phyloP scores from a whole-genome alignment of 1,140 invertebrate genomes.

The Pristionchus pacificus region DNA sequence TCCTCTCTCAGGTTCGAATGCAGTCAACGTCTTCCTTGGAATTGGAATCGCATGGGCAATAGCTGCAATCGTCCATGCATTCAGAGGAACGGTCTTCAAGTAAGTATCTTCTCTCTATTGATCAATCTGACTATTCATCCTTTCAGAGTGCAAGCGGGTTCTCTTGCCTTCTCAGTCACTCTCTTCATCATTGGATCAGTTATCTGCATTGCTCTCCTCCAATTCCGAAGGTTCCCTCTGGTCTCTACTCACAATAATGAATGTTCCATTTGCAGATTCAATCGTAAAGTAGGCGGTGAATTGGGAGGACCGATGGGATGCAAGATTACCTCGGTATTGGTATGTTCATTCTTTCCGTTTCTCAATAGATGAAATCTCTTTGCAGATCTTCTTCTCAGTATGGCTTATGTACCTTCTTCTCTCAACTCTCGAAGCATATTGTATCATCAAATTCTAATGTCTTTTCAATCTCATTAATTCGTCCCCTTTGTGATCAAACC shows the following conservation, averaged over 20 bases:
- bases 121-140: conserved; percentile 7
- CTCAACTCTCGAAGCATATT: conserved; percentile 46
- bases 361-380: no score
- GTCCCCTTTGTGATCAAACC: no score
- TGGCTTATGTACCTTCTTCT: conserved; percentile 63
- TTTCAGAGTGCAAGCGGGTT: conserved; percentile 56
- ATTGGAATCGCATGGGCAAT: conserved; percentile 56
- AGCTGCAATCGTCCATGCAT: conserved; percentile 44
- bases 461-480: no score
- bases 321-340: conserved; percentile 73
- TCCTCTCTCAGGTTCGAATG: conserved; percentile 55
- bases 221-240: conserved; percentile 31
- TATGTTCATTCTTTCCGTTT: no score
- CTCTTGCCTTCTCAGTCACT: conserved; percentile 64
- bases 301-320: conserved; percentile 77
- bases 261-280: conserved; percentile 28
- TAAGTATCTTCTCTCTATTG: conserved; percentile 1
- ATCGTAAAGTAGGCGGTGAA: conserved; percentile 76
- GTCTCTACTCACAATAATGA: not conserved
- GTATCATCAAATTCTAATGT: no score
- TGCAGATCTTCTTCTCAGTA: conserved; percentile 75
- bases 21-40: conserved; percentile 82
- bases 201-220: conserved; percentile 65
- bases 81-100: conserved; percentile 41
- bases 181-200: conserved; percentile 63